Percentiles rank a stretch among this genome's conserved stretches.
Evolutionary conservation across 2,888 invertebrate species (phyloP).

Genomic region (Calephelis perditalis): DNA sequence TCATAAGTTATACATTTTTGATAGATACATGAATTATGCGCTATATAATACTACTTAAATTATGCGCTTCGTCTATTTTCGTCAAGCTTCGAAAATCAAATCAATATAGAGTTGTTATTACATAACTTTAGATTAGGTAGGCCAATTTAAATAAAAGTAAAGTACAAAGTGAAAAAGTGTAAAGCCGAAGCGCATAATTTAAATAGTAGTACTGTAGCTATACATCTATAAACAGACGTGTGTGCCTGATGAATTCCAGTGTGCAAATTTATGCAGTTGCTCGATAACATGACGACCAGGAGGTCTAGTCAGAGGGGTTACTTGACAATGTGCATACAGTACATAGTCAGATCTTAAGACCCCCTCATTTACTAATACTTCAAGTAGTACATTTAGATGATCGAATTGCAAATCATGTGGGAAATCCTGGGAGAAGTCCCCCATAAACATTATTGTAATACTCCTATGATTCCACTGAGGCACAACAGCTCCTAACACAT

Average conservation of each 20-base stretch:
- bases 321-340: constrained; percentile 49
- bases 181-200: too few species aligned
- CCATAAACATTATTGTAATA: constrained; percentile 54
- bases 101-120: too few species aligned
- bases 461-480: constrained; percentile 41
- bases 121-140: too few species aligned
- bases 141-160: too few species aligned
- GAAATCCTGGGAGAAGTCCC: constrained; percentile 41
- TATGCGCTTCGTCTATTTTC: too few species aligned
- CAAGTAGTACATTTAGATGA: constrained; percentile 41
- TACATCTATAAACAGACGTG: neutral
- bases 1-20: too few species aligned
- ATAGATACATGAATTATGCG: too few species aligned
- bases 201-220: too few species aligned
- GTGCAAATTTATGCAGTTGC: constrained; percentile 38
- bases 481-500: constrained; percentile 37
- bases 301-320: constrained; percentile 35
- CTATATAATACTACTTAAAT: too few species aligned
- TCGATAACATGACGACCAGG: constrained; percentile 47
- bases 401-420: constrained; percentile 44
- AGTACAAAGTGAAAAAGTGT: too few species aligned
- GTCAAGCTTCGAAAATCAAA: too few species aligned
- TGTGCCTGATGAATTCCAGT: constrained; percentile 42
- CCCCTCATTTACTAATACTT: constrained; percentile 38
- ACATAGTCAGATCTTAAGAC: constrained; percentile 41